These are phyloP conservation scores for Drosophila merina DNA, from an alignment of 2,888 invertebrate species.

Conservation along the genomic window DNA sequence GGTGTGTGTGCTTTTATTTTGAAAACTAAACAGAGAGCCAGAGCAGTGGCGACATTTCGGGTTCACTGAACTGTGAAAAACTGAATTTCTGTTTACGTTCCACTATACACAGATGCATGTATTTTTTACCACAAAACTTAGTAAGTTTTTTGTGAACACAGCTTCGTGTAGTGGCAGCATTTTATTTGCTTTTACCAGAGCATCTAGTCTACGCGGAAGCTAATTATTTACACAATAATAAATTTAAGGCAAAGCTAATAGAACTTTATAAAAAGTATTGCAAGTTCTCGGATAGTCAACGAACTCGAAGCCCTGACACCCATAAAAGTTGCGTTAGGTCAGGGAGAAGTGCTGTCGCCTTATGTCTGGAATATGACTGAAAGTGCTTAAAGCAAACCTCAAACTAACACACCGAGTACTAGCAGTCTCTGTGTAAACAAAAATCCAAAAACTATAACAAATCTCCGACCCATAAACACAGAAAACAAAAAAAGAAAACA, in stretches of 20 bases:
- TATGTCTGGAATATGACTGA: slow-evolving; percentile 1
- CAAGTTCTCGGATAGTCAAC: no score
- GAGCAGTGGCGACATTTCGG: slow-evolving; percentile 41
- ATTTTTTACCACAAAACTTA: slow-evolving; percentile 26
- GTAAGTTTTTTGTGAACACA: slow-evolving; percentile 21
- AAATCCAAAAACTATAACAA: slow-evolving; percentile 6
- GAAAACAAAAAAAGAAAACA: slow-evolving; percentile 19
- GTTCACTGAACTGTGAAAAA: slow-evolving; percentile 67
- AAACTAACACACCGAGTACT: not conserved
- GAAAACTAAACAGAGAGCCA: slow-evolving; percentile 48
- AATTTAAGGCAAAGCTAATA: slow-evolving; percentile 14
- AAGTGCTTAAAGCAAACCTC: slow-evolving; percentile 15
- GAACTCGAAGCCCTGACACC: not conserved
- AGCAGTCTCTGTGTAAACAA: slow-evolving; percentile 7
- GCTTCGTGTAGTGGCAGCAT: slow-evolving; percentile 15
- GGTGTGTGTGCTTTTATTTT: slow-evolving; percentile 54
- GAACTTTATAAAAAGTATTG: no score
- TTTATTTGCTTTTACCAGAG: slow-evolving; percentile 25
- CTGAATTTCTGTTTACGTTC: slow-evolving; percentile 60
- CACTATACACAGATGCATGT: slow-evolving; percentile 1
- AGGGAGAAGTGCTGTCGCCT: slow-evolving; percentile 14
- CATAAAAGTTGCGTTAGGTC: slow-evolving; percentile 25
- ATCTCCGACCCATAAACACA: slow-evolving; percentile 21
- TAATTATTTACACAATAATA: slow-evolving; percentile 38
- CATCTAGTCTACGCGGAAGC: slow-evolving; percentile 7